A percentile compares a stretch with the other conserved stretches of the same genome.
phyloP scores from a whole-genome alignment of 2,888 invertebrate genomes.

The Gasteruption jaculator region DNA sequence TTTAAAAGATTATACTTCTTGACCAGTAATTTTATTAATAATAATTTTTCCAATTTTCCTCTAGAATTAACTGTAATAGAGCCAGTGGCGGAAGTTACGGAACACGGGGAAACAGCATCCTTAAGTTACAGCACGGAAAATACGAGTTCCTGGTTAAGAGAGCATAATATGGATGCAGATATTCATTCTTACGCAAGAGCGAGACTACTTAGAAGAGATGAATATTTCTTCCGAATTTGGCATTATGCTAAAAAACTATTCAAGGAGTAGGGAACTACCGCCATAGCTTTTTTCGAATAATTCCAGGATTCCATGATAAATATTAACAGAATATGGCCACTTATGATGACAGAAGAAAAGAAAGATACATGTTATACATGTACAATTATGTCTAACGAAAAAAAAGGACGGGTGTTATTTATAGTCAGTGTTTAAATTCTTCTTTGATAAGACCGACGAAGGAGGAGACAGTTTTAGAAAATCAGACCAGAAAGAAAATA shows the following conservation, averaged over 20 bases:
- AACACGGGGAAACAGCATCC: constrained; percentile 69
- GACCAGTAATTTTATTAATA: neutral
- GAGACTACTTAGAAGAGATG: constrained; percentile 77
- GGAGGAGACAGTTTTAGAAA: no score
- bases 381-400: constrained; percentile 16
- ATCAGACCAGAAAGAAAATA: no score
- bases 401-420: constrained; percentile 35
- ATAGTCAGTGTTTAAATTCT: constrained; percentile 33
- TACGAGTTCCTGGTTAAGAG: constrained; percentile 88
- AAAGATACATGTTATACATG: no score
- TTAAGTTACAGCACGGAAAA: constrained; percentile 83
- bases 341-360: neutral
- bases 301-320: no score
- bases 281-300: constrained; percentile 32
- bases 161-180: constrained; percentile 91
- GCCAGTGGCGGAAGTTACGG: constrained; percentile 66
- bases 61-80: constrained; percentile 52
- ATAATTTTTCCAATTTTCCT: no score
- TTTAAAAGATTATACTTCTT: neutral
- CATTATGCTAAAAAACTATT: constrained; percentile 80
- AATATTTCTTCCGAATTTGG: constrained; percentile 96
- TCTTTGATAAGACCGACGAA: constrained; percentile 21
- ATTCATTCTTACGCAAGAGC: constrained; percentile 86
- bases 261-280: no score
- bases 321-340: neutral